Evolutionary conservation across 2,113 vertebrate species (phyloP), one percentile per base, ranked within the genome.

Genomic region (Pygoscelis antarcticus): DNA sequence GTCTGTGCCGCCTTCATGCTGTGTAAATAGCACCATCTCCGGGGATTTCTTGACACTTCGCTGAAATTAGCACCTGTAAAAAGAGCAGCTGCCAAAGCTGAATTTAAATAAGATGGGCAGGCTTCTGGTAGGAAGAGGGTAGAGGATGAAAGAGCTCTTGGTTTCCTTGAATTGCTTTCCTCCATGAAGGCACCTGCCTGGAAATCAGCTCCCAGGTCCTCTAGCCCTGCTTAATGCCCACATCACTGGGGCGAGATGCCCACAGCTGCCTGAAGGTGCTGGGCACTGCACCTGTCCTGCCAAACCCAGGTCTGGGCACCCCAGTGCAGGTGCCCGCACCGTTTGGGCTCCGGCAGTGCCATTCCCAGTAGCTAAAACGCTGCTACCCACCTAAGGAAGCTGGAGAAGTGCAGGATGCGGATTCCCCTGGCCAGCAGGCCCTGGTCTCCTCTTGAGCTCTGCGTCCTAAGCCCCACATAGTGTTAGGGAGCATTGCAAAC

Each of bases 21-120:
- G 2, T 92, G 85, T 74, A 90, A 90, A 86, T 81, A 94, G 54
- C 90, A 68, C 6, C 38, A 11, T 20, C 94, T 89, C 96, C 0
- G 1, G 77, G 68, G 90, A 71, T 90, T 92, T 89, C 90, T 95
- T 90, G 85, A 71, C 57, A 51, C 92, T 92, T 89, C 38, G 83
- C 86, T 93, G 94, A 93, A 94, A 90, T 94, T 92, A 96, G 83
- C 83, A 91, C 92, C 94, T 93, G 94, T 83, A 71, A 93, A 93
- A 93, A 83, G 86, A 92, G 88, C 92, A 95, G 84, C 91, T 91
- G 93, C 87, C 81, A 72, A 76, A 84, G 69, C 65, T 55, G 87
- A 47, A 64, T 91, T 96, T 95, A 84, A 96, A 92, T 91, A 62
- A 89, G 83, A 78, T 0, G 3, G 94, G 79, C 60, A 54, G 42